Conservation (phyloP, 2,113 vertebrate species). For the Gymnarchus niloticus region DNA sequence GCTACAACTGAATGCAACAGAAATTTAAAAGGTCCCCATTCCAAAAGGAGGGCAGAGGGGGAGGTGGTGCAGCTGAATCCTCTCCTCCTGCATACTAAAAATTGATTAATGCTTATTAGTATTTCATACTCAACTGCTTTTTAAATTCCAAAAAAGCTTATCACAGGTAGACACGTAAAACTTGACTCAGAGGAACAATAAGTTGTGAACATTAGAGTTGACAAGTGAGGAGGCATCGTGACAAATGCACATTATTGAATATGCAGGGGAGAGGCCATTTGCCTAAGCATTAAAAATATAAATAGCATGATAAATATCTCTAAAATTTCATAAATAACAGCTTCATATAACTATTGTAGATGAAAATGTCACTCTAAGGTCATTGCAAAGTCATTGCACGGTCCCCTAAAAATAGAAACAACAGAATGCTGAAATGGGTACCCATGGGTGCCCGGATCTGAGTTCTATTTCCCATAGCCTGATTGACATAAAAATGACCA, state of each 20-base stretch:
- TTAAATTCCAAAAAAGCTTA: slow-evolving; percentile 9
- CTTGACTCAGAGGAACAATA: not conserved
- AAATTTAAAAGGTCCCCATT: not conserved
- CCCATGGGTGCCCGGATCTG: not conserved
- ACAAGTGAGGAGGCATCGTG: not conserved
- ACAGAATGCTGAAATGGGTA: not conserved
- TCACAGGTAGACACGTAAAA: no score
- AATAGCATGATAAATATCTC: not conserved
- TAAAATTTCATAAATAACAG: not conserved
- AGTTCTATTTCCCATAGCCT: no score
- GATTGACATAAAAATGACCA: not conserved
- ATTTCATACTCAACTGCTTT: slow-evolving; percentile 64
- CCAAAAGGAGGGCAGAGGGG: not conserved
- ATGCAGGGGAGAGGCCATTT: not conserved
- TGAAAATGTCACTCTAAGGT: no score
- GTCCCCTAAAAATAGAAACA: not conserved
- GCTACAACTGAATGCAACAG: not conserved
- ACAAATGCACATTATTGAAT: not conserved
- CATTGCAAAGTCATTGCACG: not conserved
- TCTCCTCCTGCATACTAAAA: slow-evolving; percentile 1
- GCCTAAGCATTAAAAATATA: not conserved
- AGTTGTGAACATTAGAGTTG: not conserved
- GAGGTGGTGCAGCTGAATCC: not conserved
- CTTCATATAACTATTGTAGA: not conserved
- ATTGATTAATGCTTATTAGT: slow-evolving; percentile 25